Evolutionary conservation across 1,140 invertebrate genomes (phyloP).

Genomic region (Latrodectus geometricus): DNA sequence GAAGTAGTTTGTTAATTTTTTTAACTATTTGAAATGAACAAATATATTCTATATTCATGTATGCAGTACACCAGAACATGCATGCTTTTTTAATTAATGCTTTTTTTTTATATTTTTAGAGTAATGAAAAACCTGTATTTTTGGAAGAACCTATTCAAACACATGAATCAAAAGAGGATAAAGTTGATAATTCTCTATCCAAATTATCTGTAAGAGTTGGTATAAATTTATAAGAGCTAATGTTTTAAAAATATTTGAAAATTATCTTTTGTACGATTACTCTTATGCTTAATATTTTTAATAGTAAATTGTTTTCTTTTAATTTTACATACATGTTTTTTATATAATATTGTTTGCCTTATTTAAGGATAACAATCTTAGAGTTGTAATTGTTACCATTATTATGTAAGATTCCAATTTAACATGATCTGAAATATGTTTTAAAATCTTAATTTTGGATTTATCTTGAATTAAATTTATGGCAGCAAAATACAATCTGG

Average conservation of each 20-base stretch:
- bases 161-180: conserved; percentile 37
- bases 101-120: conserved; percentile 20
- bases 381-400: too few species aligned
- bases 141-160: conserved; percentile 58
- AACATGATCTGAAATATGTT: too few species aligned
- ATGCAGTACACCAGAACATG: too few species aligned
- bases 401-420: too few species aligned
- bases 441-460: too few species aligned
- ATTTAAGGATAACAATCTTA: too few species aligned
- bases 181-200: conserved; percentile 27
- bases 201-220: not conserved
- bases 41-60: not conserved
- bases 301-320: not conserved
- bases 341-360: too few species aligned
- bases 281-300: too few species aligned
- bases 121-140: conserved; percentile 60
- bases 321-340: too few species aligned
- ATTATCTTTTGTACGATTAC: not conserved
- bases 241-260: not conserved
- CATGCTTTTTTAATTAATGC: too few species aligned
- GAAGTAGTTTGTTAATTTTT: not conserved
- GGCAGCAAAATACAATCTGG: too few species aligned
- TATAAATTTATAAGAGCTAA: not conserved
- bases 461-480: too few species aligned
- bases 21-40: not conserved